Percentiles rank a stretch among this genome's conserved stretches.
phyloP scores from a whole-genome alignment of 2,888 invertebrate genomes.

The Physocephala rufipes region DNA sequence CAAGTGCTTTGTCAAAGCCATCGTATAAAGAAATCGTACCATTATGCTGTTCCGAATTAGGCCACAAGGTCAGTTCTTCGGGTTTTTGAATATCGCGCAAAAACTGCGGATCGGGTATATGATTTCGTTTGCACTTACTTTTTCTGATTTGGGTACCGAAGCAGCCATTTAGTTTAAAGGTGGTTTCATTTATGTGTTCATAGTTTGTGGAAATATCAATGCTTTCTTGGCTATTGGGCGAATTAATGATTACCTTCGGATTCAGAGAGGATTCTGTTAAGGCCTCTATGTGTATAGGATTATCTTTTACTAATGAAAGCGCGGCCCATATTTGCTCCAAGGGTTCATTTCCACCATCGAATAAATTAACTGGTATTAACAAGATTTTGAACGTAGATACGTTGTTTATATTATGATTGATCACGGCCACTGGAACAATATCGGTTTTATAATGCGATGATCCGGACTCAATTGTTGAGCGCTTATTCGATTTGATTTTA shows the following conservation, averaged over 20 bases:
- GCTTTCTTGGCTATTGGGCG: background rate
- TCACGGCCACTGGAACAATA: slow-evolving; percentile 44
- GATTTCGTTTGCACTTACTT: background rate
- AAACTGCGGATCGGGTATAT: background rate
- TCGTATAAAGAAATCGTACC: slow-evolving; percentile 18
- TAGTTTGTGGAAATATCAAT: background rate
- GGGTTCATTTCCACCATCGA: slow-evolving; percentile 46
- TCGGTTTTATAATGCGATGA: slow-evolving; percentile 15
- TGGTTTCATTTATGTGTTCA: background rate
- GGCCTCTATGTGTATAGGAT: slow-evolving; percentile 51
- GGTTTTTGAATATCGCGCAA: slow-evolving; percentile 33
- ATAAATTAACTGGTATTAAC: slow-evolving; percentile 53
- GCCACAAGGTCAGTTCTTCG: slow-evolving; percentile 30
- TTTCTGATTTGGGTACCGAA: background rate
- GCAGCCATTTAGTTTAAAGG: background rate
- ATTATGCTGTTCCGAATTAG: background rate
- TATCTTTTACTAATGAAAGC: slow-evolving; percentile 50
- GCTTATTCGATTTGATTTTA: slow-evolving; percentile 29
- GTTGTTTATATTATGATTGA: slow-evolving; percentile 33
- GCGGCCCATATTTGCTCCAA: slow-evolving; percentile 51
- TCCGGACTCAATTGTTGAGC: slow-evolving; percentile 23
- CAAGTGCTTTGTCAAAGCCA: slow-evolving; percentile 26
- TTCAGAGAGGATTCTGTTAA: slow-evolving; percentile 49
- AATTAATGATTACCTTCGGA: background rate
- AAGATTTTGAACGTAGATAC: slow-evolving; percentile 49